Evolutionary conservation across 92 coral and sea anemone genomes (phyloP).

Genomic region (Anthopleura xanthogrammica): DNA sequence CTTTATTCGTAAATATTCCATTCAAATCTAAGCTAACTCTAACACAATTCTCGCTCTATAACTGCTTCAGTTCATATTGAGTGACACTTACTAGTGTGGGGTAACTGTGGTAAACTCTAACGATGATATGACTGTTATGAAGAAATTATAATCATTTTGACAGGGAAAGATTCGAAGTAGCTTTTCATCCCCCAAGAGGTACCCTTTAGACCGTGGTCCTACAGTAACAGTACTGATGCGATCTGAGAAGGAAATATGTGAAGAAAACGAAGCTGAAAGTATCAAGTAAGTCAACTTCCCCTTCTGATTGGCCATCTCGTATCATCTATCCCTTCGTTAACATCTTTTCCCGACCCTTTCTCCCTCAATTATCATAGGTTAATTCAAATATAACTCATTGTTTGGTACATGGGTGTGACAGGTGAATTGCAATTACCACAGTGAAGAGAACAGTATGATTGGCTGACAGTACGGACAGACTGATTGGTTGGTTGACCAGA

Average conservation of each 20-base stretch:
- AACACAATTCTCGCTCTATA: not conserved
- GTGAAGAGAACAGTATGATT: too few relatives aligned
- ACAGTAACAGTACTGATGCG: slow-evolving; percentile 45
- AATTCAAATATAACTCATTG: too few relatives aligned
- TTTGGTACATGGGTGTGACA: too few relatives aligned
- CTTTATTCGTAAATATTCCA: not conserved
- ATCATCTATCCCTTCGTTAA: not conserved
- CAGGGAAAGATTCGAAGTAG: slow-evolving; percentile 9
- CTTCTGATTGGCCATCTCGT: not conserved
- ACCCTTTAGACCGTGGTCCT: slow-evolving; percentile 41
- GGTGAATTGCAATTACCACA: too few relatives aligned
- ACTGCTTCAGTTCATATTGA: too few relatives aligned
- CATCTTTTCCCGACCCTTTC: not conserved
- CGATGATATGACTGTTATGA: not conserved
- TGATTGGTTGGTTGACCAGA: too few relatives aligned
- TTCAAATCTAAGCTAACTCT: not conserved
- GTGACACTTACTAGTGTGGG: too few relatives aligned
- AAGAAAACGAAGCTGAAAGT: slow-evolving; percentile 14
- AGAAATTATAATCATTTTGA: not conserved
- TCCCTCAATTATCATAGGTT: not conserved
- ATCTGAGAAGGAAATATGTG: slow-evolving; percentile 31
- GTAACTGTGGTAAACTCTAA: not conserved
- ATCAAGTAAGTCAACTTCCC: slow-evolving; percentile 26
- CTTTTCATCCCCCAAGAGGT: slow-evolving; percentile 17
- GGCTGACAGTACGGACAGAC: too few relatives aligned